A percentile compares a stretch with the other conserved stretches of the same genome.
These are phyloP conservation scores for Carpatolechia fugitivella DNA, from an alignment of 2,888 invertebrate species.

Conservation along the genomic window DNA sequence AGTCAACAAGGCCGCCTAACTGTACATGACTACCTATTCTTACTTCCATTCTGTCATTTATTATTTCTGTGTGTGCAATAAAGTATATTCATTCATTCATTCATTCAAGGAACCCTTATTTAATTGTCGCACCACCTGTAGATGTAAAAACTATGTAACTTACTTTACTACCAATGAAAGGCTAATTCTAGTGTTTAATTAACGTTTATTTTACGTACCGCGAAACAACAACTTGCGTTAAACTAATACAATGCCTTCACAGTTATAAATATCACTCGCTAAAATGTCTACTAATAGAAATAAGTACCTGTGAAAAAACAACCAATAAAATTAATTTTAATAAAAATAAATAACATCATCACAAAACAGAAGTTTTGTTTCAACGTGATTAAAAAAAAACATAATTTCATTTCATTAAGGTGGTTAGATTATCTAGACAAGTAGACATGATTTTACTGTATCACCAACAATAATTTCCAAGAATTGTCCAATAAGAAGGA, in stretches of 20 bases:
- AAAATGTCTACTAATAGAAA: conserved; percentile 19
- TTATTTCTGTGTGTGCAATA: no score
- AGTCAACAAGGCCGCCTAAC: no score
- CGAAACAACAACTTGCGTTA: conserved; percentile 46
- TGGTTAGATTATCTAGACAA: background rate
- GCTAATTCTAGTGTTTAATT: conserved; percentile 29
- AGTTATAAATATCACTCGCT: conserved; percentile 41
- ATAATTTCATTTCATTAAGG: background rate
- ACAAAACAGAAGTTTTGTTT: conserved; percentile 6
- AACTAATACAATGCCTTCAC: conserved; percentile 48
- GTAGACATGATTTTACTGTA: background rate
- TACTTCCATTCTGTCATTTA: no score
- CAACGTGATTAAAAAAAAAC: background rate
- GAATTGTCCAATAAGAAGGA: background rate
- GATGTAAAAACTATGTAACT: background rate
- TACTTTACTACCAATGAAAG: no score
- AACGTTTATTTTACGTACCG: conserved; percentile 26
- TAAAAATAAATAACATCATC: conserved; percentile 17
- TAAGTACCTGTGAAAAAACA: conserved; percentile 15
- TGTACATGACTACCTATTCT: no score
- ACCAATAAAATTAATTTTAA: conserved; percentile 1
- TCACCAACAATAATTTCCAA: background rate
- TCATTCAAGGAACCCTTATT: no score
- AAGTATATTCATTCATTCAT: no score
- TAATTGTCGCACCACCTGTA: no score